phyloP scores from a whole-genome alignment of 1,140 invertebrate genomes.

The Nymphalis io region DNA sequence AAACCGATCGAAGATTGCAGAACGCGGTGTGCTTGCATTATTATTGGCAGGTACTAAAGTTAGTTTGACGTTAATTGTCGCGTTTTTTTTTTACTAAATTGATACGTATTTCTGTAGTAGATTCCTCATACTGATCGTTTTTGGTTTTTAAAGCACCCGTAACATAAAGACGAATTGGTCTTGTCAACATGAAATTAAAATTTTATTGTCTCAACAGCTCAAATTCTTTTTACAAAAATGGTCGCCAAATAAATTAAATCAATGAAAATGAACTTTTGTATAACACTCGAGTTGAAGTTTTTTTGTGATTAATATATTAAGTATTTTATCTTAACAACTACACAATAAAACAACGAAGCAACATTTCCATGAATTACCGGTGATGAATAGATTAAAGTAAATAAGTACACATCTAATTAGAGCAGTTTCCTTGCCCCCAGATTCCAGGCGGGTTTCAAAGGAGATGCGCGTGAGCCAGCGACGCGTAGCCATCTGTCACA shows the following conservation, averaged over 20 bases:
- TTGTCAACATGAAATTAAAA: background rate
- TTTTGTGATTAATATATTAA: background rate
- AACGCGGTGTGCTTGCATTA: constrained; percentile 44
- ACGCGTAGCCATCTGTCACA: constrained; percentile 71
- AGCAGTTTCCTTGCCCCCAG: constrained; percentile 50
- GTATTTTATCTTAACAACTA: background rate
- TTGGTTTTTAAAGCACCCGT: constrained; percentile 24
- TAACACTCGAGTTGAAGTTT: background rate
- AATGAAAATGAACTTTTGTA: background rate
- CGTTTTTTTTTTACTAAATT: constrained; percentile 36
- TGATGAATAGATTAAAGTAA: constrained; percentile 42
- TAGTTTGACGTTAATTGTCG: constrained; percentile 46
- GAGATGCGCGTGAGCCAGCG: constrained; percentile 55
- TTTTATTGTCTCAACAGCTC: background rate
- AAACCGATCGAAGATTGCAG: constrained; percentile 48
- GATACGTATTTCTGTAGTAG: constrained; percentile 34
- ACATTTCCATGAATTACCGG: constrained; percentile 34
- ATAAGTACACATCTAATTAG: constrained; percentile 70
- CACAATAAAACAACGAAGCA: background rate
- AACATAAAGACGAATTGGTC: background rate
- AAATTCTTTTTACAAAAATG: background rate
- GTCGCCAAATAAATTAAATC: background rate
- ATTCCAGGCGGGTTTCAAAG: constrained; percentile 61
- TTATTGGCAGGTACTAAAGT: constrained; percentile 44
- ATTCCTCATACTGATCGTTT: constrained; percentile 33